phyloP scores from a whole-genome alignment of 2,113 vertebrate genomes.

The Labeo catla region DNA sequence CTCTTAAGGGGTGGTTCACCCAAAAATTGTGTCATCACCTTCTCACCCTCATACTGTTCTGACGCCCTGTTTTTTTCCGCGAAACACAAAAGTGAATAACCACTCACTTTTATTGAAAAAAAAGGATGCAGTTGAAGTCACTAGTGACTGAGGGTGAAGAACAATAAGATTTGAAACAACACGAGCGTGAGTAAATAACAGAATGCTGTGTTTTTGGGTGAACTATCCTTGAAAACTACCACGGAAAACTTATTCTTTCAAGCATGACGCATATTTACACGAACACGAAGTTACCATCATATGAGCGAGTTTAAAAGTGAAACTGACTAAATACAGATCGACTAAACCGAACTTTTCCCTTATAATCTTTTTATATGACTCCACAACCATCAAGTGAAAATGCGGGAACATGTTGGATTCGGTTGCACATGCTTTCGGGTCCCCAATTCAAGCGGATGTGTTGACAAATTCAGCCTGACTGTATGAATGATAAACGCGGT shows the following conservation, averaged over 20 bases:
- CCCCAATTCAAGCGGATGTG: not conserved
- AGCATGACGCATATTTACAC: not conserved
- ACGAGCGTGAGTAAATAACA: not conserved
- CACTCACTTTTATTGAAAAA: not conserved
- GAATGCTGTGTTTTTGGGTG: not conserved
- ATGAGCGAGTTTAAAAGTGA: not conserved
- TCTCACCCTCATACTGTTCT: not conserved
- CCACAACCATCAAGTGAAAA: not conserved
- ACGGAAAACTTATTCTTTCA: not conserved
- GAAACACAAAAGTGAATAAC: not conserved
- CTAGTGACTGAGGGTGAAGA: not conserved
- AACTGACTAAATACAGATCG: not conserved
- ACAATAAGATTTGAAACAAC: not conserved
- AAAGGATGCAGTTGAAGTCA: not conserved
- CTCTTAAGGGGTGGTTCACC: not conserved
- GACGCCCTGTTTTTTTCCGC: not conserved
- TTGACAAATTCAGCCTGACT: not conserved
- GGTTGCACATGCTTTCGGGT: not conserved
- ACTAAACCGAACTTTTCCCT: not conserved
- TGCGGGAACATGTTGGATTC: not conserved
- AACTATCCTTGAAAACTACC: not conserved
- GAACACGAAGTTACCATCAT: not conserved
- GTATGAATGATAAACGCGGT: not conserved
- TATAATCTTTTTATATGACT: not conserved
- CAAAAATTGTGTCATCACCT: not conserved